These are phyloP conservation scores for Agrochola lota DNA, from an alignment of 2,888 invertebrate species.

Conservation along the genomic window DNA sequence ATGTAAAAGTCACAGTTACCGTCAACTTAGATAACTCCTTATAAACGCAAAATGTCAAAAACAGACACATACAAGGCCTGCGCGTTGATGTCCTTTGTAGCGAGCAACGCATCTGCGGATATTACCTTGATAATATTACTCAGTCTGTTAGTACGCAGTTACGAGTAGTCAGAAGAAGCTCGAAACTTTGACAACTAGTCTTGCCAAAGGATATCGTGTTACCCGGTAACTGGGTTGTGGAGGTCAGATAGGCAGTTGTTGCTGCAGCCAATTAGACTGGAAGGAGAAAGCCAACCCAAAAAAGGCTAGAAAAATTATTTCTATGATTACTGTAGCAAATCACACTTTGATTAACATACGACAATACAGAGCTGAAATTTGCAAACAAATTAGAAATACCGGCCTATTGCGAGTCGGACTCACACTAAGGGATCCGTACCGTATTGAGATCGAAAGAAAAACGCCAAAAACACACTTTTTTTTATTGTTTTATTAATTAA, in stretches of 20 bases:
- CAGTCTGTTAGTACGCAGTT: no score
- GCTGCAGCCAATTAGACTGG: not conserved
- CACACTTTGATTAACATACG: not conserved
- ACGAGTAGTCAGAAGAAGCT: not conserved
- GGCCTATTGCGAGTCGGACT: no score
- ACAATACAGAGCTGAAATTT: not conserved
- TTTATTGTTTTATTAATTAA: no score
- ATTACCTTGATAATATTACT: no score
- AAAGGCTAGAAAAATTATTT: not conserved
- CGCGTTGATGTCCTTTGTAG: conserved; percentile 25
- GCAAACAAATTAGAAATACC: no score
- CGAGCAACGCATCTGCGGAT: not conserved
- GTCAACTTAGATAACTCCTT: no score
- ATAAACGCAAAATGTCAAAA: no score
- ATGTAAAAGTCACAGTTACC: no score
- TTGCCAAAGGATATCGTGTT: not conserved
- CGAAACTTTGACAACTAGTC: not conserved
- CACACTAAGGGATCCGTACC: no score
- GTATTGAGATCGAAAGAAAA: no score
- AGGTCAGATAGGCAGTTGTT: not conserved
- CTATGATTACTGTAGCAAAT: not conserved
- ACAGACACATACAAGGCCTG: not conserved
- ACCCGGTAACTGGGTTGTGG: not conserved
- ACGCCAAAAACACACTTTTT: no score
- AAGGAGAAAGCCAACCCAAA: not conserved